Conservation (phyloP, 2,888 invertebrate genomes). For the Schrankia costaestrigalis region DNA sequence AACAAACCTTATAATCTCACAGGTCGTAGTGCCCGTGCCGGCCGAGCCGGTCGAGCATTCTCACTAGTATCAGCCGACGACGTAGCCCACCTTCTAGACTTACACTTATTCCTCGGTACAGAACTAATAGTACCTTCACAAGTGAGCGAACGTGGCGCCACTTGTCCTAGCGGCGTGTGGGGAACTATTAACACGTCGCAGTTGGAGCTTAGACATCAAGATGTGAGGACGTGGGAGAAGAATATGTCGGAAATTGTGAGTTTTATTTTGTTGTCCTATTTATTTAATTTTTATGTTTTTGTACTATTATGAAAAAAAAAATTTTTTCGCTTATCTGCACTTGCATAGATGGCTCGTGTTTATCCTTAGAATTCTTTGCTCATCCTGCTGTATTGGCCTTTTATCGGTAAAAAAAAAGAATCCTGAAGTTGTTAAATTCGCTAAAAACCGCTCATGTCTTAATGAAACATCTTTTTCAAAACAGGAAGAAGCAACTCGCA, state of each 20-base stretch:
- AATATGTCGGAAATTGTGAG: conserved; percentile 88
- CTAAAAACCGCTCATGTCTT: background rate
- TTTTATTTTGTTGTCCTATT: conserved; percentile 18
- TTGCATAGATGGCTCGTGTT: too few relatives aligned
- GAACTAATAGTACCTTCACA: conserved; percentile 66
- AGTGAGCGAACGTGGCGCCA: conserved; percentile 41
- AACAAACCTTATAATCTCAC: background rate
- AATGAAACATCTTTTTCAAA: background rate
- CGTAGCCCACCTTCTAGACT: conserved; percentile 94
- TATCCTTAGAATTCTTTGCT: too few relatives aligned
- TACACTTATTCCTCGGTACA: conserved; percentile 95
- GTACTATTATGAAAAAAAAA: background rate
- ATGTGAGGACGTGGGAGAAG: conserved; percentile 87
- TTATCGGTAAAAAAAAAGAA: too few relatives aligned
- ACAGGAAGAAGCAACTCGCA: conserved; percentile 78
- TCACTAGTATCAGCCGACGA: conserved; percentile 96
- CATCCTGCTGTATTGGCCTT: too few relatives aligned
- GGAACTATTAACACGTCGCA: conserved; percentile 91
- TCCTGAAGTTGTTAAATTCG: too few relatives aligned
- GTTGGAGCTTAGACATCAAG: conserved; percentile 91
- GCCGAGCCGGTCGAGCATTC: conserved; percentile 93
- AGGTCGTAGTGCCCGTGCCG: conserved; percentile 97
- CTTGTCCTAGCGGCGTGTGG: conserved; percentile 82
- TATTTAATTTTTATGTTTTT: too few relatives aligned
- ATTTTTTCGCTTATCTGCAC: too few relatives aligned